Evolutionary conservation across 1,140 invertebrate genomes (phyloP).

Genomic region (Bilobella aurantiaca): DNA sequence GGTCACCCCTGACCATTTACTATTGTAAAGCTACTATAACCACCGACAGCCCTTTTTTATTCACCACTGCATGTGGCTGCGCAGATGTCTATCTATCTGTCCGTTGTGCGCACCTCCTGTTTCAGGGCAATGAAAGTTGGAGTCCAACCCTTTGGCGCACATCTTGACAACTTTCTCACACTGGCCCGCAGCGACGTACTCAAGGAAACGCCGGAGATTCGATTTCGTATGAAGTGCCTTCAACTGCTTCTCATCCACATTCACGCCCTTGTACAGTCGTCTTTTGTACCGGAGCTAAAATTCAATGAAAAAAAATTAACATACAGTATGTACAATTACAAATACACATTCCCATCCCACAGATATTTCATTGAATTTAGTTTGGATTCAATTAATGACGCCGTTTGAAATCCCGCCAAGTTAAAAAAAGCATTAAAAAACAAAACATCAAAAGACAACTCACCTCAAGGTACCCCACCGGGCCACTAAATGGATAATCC

Average conservation of each 20-base stretch:
- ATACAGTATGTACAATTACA: neutral
- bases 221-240: conserved; percentile 88
- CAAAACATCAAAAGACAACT: conserved; percentile 21
- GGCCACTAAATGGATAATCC: conserved; percentile 96
- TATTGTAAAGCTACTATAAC: too few species aligned
- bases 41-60: too few species aligned
- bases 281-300: conserved; percentile 97
- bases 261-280: conserved; percentile 94
- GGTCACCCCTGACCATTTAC: too few species aligned
- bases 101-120: too few species aligned
- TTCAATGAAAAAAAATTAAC: conserved; percentile 35
- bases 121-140: conserved; percentile 94
- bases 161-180: conserved; percentile 93
- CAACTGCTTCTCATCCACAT: conserved; percentile 89
- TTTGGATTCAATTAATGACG: too few species aligned
- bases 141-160: conserved; percentile 92
- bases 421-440: neutral
- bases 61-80: too few species aligned
- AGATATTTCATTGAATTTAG: neutral
- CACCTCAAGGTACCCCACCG: conserved; percentile 90
- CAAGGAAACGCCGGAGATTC: conserved; percentile 83
- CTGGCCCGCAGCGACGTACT: conserved; percentile 81
- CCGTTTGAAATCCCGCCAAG: too few species aligned
- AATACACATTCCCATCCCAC: neutral
- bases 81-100: too few species aligned